Percentiles rank a stretch among this genome's conserved stretches.
Conservation (phyloP, 2,888 invertebrate genomes). For the Mesoligia furuncula region DNA sequence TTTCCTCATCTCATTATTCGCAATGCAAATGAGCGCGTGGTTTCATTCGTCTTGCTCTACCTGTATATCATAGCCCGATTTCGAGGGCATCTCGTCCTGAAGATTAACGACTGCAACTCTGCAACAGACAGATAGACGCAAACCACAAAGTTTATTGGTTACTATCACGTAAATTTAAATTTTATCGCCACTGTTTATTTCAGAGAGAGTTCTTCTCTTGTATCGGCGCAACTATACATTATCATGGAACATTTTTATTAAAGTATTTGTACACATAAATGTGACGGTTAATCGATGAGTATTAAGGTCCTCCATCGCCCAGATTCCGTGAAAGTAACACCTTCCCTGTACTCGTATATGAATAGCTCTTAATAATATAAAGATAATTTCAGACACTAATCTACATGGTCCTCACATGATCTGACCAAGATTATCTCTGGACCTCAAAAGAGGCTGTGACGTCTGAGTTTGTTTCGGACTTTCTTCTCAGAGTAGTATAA, state of each 20-base stretch:
- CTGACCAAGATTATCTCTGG: too few species aligned
- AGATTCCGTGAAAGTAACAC: not conserved
- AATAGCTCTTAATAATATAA: too few species aligned
- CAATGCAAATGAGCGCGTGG: not conserved
- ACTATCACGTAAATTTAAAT: not conserved
- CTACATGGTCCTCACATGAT: not conserved
- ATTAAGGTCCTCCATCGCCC: not conserved
- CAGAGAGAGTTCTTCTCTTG: not conserved
- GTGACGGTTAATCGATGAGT: not conserved
- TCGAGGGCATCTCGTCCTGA: not conserved
- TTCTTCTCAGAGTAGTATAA: too few species aligned
- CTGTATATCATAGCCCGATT: not conserved
- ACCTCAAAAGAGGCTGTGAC: too few species aligned
- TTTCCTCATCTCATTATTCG: conserved; percentile 7
- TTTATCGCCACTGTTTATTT: not conserved
- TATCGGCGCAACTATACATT: not conserved
- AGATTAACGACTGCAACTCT: not conserved
- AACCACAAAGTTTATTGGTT: conserved; percentile 3
- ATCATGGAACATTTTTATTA: not conserved
- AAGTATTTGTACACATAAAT: not conserved
- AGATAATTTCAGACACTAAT: not conserved
- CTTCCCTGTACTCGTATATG: too few species aligned
- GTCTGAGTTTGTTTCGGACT: too few species aligned
- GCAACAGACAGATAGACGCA: not conserved
- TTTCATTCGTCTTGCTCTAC: not conserved